Base-by-base conservation (phyloP, 2,888 invertebrate genomes). In the Amiota communis region DNA sequence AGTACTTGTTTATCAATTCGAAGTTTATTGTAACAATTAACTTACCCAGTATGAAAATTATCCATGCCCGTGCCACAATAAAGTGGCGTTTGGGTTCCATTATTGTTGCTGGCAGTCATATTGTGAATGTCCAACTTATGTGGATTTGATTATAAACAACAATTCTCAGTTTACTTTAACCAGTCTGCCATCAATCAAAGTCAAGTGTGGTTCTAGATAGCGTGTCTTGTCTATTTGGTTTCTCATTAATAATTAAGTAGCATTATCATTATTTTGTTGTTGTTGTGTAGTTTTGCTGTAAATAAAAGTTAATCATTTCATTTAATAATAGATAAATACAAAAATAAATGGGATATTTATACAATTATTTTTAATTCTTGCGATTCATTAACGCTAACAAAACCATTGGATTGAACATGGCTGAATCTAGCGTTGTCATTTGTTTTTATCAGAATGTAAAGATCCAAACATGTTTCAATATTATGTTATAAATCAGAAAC, bases 41-140 rank as follows among this genome's bases (percentile, higher is more conserved):
- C 88, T 87, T 80, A 88, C 88, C 84, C 82, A 65, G 88, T 88
- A 80, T 88, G 88, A 76, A 88, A 88, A 81, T 86, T 84, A 80
- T 88, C 88, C 83, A 87, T 80, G 79, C 83, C 84, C 70, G 84
- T 80, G 76, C 88, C 88, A 79, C 88, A 88, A 73, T 87, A 88
- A 63, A 79, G 80, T 76, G 87, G 85, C 73, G 79, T 80, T 83
- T 76, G 75, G 84, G 76, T 79, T 77, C 47, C 77, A 72, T 15
- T 76, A 77, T 79, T 77, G 70, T 78, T 72, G 82, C 80, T 79
- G 51, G 74, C 48, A 64, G 49, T 11, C 69, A 59, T 70, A 67
- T 53, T 75, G 70, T 68, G 72, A 70, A 36, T 23, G 23, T 23
- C 36, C 6, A 36, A 36, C 8, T 36, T 36, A 36, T 36, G 36